phyloP scores from a whole-genome alignment of 2,113 vertebrate genomes.

The Myotis lucifugus region DNA sequence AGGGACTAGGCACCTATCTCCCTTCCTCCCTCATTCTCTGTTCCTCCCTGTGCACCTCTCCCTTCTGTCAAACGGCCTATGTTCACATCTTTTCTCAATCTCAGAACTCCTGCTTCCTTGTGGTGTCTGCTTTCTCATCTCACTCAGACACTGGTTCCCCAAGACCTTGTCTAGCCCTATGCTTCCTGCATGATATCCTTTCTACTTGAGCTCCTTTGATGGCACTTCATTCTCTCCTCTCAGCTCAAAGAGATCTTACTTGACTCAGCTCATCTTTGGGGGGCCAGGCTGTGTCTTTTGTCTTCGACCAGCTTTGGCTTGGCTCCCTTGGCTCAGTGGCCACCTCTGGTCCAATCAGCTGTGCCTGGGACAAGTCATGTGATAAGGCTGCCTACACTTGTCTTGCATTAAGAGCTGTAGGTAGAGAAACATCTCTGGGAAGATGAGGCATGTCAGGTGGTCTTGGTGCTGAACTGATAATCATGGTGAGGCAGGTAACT shows the following conservation, averaged over 20 bases:
- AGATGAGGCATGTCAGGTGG: not conserved
- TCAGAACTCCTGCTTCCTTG: not conserved
- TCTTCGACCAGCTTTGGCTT: not conserved
- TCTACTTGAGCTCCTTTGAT: not conserved
- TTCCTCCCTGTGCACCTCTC: not conserved
- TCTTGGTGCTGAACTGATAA: not conserved
- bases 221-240: not conserved
- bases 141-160: not conserved
- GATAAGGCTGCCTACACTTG: not conserved
- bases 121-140: not conserved
- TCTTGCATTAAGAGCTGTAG: not conserved
- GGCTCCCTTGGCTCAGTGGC: not conserved
- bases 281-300: not conserved
- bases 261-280: not conserved
- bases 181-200: not conserved
- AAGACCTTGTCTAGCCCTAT: not conserved
- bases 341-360: not conserved
- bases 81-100: not conserved
- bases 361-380: not conserved
- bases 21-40: not conserved
- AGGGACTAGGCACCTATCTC: not conserved
- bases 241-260: not conserved
- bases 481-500: not conserved
- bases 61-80: not conserved
- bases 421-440: not conserved